Conservation (phyloP, 2,888 invertebrate genomes). For the Spilosoma lubricipeda region DNA sequence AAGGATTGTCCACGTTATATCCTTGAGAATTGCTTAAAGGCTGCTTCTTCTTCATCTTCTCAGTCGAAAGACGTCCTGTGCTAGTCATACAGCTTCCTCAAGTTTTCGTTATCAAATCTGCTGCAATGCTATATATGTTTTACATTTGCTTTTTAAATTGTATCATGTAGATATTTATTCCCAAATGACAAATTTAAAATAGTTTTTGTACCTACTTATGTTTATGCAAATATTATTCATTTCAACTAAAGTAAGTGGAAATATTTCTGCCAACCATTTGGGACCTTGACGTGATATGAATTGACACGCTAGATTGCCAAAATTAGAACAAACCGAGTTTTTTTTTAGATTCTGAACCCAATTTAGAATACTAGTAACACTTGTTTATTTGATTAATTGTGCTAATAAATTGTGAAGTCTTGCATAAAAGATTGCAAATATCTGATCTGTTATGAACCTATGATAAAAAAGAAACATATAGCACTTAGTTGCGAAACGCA, state of each 20-base stretch:
- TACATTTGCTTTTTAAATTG: neutral
- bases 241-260: neutral
- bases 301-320: neutral
- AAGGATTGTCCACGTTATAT: no score
- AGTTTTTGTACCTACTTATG: neutral
- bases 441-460: neutral
- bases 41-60: no score
- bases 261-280: neutral
- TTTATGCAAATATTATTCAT: slow-evolving; percentile 14
- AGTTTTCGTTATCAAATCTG: no score
- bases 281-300: neutral
- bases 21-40: no score
- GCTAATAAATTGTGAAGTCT: neutral
- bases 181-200: neutral
- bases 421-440: neutral
- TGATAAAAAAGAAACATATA: neutral
- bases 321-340: slow-evolving; percentile 1
- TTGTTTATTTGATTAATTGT: no score
- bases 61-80: no score
- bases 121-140: no score
- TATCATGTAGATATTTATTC: neutral
- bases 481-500: neutral
- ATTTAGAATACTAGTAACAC: neutral
- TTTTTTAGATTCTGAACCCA: no score
- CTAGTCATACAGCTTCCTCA: no score